These are phyloP conservation scores for Esox masquinongy DNA, from an alignment of 2,797 vertebrate genomes.

Conservation along the genomic window DNA sequence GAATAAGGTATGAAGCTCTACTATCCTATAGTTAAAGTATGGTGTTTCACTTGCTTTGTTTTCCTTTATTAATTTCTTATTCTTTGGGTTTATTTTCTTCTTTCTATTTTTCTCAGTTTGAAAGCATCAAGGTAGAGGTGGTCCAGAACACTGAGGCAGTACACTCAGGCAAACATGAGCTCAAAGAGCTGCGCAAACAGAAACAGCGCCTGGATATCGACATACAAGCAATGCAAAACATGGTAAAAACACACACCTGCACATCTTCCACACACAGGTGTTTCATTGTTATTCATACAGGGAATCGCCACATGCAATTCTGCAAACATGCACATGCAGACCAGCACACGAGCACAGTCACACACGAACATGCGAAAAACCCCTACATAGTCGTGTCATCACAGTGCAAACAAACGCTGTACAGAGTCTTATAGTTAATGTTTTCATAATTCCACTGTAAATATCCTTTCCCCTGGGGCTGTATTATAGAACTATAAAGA, in stretches of 20 bases:
- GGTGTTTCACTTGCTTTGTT: background rate
- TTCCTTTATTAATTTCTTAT: background rate
- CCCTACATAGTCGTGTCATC: too few species aligned
- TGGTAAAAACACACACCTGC: slow-evolving; percentile 51
- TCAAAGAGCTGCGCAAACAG: slow-evolving; percentile 67
- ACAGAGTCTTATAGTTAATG: too few species aligned
- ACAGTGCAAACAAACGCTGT: too few species aligned
- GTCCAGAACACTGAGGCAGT: slow-evolving; percentile 73
- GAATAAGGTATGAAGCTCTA: slow-evolving; percentile 62
- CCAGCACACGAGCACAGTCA: background rate
- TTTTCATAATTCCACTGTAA: too few species aligned
- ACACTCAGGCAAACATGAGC: slow-evolving; percentile 61
- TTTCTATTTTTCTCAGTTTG: slow-evolving; percentile 67
- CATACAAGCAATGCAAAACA: slow-evolving; percentile 62
- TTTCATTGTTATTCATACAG: too few species aligned
- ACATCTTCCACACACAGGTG: background rate
- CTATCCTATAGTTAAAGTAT: background rate
- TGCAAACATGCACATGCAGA: background rate
- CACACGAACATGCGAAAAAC: too few species aligned
- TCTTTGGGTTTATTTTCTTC: background rate
- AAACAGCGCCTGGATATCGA: slow-evolving; percentile 72
- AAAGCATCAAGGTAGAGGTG: slow-evolving; percentile 77
- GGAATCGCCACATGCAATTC: too few species aligned
- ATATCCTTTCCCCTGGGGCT: too few species aligned
- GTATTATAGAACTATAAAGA: too few species aligned